These are phyloP conservation scores for Salvelinus namaycush DNA, from an alignment of 2,113 vertebrate species.

Conservation along the genomic window DNA sequence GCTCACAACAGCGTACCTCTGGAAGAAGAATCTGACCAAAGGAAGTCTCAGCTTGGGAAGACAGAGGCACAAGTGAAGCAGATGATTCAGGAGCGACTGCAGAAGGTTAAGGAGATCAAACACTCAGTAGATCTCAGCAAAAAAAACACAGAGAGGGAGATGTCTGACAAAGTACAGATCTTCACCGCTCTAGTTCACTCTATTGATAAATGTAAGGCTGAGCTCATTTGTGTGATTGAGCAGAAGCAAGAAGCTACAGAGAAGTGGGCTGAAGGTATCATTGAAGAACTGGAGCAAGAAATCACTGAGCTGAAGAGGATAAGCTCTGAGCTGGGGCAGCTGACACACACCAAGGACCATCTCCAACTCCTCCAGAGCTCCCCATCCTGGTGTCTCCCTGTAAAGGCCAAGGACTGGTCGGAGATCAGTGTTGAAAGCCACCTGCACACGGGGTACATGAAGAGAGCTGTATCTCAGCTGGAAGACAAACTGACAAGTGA, in stretches of 20 bases:
- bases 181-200: constrained; percentile 7
- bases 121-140: constrained; percentile 1
- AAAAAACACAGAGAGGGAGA: not conserved
- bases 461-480: constrained; percentile 12
- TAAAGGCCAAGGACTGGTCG: too few species aligned
- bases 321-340: not conserved
- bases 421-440: too few species aligned
- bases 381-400: not conserved
- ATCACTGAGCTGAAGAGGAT: too few species aligned
- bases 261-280: not conserved
- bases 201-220: constrained; percentile 8
- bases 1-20: not conserved
- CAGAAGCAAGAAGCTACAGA: not conserved
- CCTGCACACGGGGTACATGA: too few species aligned
- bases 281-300: not conserved
- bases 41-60: not conserved
- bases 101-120: constrained; percentile 11
- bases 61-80: not conserved
- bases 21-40: not conserved
- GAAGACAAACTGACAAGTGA: not conserved
- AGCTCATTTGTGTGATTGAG: not conserved
- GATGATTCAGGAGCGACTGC: constrained; percentile 17
- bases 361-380: not conserved
- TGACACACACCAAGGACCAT: not conserved
- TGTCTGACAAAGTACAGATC: constrained; percentile 1